Percentiles rank a stretch among this genome's conserved stretches.
phyloP scores from a whole-genome alignment of 2,113 vertebrate genomes.

The Anolis sagrei region DNA sequence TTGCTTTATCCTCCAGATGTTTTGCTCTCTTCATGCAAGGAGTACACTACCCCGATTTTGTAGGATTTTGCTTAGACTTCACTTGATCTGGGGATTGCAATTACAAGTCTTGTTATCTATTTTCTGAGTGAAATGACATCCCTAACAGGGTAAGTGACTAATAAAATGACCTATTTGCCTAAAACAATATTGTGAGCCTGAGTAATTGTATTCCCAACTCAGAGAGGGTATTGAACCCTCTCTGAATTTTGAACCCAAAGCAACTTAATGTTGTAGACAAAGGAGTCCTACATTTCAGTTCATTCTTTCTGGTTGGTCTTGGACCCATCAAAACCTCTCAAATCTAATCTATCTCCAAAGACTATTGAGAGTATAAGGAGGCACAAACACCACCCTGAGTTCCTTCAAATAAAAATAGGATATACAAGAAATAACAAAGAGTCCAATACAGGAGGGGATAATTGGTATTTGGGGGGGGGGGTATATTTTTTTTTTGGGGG shows the following conservation, averaged over 20 bases:
- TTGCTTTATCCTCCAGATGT: neutral
- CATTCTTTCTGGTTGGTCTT: neutral
- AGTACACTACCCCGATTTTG: neutral
- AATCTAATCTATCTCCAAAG: neutral
- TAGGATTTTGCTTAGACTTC: neutral
- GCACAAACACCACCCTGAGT: too few relatives aligned
- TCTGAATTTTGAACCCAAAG: conserved; percentile 1
- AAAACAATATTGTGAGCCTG: neutral
- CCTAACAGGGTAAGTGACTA: neutral
- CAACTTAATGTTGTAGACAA: neutral
- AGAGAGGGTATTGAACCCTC: neutral
- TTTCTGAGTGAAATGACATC: neutral
- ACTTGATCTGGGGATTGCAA: neutral
- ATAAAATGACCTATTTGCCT: neutral
- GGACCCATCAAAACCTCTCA: neutral
- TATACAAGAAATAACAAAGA: neutral
- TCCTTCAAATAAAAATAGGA: neutral
- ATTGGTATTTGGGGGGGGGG: neutral
- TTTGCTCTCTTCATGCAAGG: neutral
- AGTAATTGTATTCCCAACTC: neutral
- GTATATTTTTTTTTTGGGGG: neutral
- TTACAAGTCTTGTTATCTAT: neutral
- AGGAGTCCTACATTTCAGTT: neutral
- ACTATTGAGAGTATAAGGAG: neutral
- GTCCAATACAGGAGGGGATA: neutral